Evolutionary conservation across 2,888 invertebrate species (phyloP).

Genomic region (Rhagonycha fulva): DNA sequence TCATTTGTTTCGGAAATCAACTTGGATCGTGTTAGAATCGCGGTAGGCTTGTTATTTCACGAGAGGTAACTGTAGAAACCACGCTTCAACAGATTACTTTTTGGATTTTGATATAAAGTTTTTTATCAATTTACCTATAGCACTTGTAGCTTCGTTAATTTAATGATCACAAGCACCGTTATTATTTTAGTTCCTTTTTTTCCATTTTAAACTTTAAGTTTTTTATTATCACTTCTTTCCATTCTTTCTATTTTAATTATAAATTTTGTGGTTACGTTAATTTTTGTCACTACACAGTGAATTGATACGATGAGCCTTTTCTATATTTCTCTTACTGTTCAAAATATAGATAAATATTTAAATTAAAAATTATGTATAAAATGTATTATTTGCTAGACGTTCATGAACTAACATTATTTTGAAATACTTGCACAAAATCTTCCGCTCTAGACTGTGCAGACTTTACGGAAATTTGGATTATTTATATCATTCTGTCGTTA

Average conservation of each 20-base stretch:
- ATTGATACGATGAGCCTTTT: neutral
- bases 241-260: neutral
- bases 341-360: too few species aligned
- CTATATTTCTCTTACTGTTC: neutral
- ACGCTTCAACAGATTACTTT: conserved; percentile 35
- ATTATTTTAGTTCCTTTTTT: neutral
- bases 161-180: conserved; percentile 16
- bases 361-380: too few species aligned
- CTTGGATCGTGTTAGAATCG: conserved; percentile 54
- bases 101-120: conserved; percentile 7
- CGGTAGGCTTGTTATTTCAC: conserved; percentile 52
- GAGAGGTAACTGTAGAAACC: conserved; percentile 44
- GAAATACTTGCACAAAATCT: too few species aligned
- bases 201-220: neutral
- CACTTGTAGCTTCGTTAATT: conserved; percentile 19
- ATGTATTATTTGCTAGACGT: too few species aligned
- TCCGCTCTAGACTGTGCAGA: too few species aligned
- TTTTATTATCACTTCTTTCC: neutral
- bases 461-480: too few species aligned
- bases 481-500: too few species aligned
- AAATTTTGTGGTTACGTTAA: neutral
- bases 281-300: neutral
- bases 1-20: conserved; percentile 58
- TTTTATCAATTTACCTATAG: conserved; percentile 20
- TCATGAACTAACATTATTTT: too few species aligned